Evolutionary conservation across 2,888 invertebrate genomes (phyloP).

Genomic region (Patella depressa): DNA sequence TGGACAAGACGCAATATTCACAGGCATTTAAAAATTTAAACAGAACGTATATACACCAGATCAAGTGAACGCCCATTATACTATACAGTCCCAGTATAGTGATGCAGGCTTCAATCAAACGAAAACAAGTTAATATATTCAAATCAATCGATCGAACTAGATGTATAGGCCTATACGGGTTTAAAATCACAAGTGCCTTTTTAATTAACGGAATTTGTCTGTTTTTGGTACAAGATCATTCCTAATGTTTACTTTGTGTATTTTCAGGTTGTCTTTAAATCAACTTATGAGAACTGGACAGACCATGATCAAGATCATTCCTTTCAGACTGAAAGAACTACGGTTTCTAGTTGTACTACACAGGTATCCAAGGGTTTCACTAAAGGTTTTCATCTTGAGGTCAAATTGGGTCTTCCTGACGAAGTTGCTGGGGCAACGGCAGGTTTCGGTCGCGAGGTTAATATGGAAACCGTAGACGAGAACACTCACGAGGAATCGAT

Average conservation of each 20-base stretch:
- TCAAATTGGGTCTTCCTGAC: conserved; percentile 72
- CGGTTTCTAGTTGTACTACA: conserved; percentile 61
- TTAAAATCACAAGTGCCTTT: too few species aligned
- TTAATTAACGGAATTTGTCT: too few species aligned
- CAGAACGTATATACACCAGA: too few species aligned
- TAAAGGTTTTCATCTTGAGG: conserved; percentile 70
- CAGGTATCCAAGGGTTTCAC: conserved; percentile 63
- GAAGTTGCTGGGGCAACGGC: conserved; percentile 70
- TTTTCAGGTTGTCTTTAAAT: conserved; percentile 43
- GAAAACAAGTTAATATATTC: too few species aligned
- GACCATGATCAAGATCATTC: conserved; percentile 64
- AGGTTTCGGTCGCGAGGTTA: conserved; percentile 70
- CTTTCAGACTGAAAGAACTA: conserved; percentile 67
- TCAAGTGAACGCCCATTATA: too few species aligned
- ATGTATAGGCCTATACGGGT: too few species aligned
- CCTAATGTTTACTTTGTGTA: not conserved
- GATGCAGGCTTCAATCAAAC: too few species aligned
- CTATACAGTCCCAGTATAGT: too few species aligned
- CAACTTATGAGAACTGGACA: conserved; percentile 68
- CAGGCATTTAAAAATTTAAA: too few species aligned
- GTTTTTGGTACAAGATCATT: too few species aligned
- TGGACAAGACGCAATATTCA: too few species aligned
- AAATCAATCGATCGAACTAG: too few species aligned
- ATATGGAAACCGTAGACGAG: conserved; percentile 67
- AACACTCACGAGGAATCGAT: conserved; percentile 68